Conservation (phyloP, 2,113 vertebrate species). For the Ondatra zibethicus region DNA sequence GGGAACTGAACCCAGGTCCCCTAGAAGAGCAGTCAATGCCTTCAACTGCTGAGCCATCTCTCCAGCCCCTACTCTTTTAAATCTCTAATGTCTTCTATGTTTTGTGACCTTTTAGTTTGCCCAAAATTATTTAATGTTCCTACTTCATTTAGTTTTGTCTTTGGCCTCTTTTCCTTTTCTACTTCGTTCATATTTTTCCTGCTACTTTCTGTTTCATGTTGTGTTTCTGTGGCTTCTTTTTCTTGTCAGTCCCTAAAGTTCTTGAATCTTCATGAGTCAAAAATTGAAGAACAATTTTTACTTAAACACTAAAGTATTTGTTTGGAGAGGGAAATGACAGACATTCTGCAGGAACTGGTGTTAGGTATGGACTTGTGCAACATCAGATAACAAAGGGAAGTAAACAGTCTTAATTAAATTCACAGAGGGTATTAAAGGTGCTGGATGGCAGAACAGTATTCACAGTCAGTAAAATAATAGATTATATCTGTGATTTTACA, state of each 20-base stretch:
- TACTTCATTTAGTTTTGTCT: constrained; percentile 6
- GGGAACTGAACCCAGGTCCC: background rate
- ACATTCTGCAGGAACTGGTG: constrained; percentile 41
- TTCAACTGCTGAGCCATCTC: background rate
- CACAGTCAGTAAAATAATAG: constrained; percentile 33
- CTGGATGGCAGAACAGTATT: constrained; percentile 47
- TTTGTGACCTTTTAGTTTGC: constrained; percentile 25
- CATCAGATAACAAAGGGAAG: constrained; percentile 54
- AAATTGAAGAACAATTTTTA: constrained; percentile 44
- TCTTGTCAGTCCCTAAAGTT: constrained; percentile 32
- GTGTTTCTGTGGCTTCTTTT: background rate
- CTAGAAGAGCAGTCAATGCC: background rate
- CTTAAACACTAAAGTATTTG: constrained; percentile 31
- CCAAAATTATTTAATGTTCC: constrained; percentile 7
- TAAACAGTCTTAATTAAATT: constrained; percentile 75
- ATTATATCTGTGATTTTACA: constrained; percentile 30
- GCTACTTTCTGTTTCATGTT: constrained; percentile 18
- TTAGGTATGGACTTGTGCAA: constrained; percentile 46
- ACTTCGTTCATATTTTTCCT: background rate
- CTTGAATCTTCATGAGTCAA: constrained; percentile 50
- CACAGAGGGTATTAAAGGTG: constrained; percentile 57
- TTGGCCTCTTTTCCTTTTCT: constrained; percentile 17
- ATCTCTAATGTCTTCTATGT: constrained; percentile 31
- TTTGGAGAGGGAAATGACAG: background rate
- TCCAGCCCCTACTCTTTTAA: background rate